Base-by-base conservation (phyloP, 2,888 invertebrate species). In the Tetropium fuscum region DNA sequence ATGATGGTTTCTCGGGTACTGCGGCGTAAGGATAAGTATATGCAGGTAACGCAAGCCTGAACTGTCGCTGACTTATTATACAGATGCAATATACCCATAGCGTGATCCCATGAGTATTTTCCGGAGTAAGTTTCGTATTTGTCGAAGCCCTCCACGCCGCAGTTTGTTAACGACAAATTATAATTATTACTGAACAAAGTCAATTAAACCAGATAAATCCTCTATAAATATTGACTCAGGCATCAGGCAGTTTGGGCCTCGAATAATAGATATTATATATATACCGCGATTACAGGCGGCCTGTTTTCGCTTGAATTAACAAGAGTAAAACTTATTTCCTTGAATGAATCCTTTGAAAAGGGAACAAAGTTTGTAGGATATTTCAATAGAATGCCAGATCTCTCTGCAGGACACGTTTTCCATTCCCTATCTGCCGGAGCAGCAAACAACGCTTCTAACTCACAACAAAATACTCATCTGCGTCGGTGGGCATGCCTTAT, bases 331-430 rank as follows among this genome's bases (percentile, higher is more conserved):
- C 56, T 62, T 63, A 63, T 65, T 65, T 65, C 59, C 63, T 60
- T 63, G 55, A 63, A 57, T 58, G 55, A 58, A 44, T 58, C 56
- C 47, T 47, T 53, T 63, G 55, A 57, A 65, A 60, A 58, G 58
- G 55, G 64, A 61, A 58, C 64, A 64, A 64, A 64, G 60, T 61
- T 61, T 34, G 55, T 30, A 48, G 27, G 58, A 60, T 63, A 60
- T 66, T 66, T 66, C 66, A 68, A 71, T 64, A 63, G 64, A 59
- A 66, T 58, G 60, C 65, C 61, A 63, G 60, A 69, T 71, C 68
- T 70, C 67, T 66, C 64, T 69, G 70, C 71, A 66, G 69, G 70
- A 72, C 72, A 73, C 71, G 73, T 73, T 70, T 69, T 71, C 71
- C 69, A 72, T 71, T 71, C 68, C 64, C 66, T 64, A 68, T 68